Evolutionary conservation across 2,113 vertebrate genomes (phyloP).

Genomic region (Channa maculata): DNA sequence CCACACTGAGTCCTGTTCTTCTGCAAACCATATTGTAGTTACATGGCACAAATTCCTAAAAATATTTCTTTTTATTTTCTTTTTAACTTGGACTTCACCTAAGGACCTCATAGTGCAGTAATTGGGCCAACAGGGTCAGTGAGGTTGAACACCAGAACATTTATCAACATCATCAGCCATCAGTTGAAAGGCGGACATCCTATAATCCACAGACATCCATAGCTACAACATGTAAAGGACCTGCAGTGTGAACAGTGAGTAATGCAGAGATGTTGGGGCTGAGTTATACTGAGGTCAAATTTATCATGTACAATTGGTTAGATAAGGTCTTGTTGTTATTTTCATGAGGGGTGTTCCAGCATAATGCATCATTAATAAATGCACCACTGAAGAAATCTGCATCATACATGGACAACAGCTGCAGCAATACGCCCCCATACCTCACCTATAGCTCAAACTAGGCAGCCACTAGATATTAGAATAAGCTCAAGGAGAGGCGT

Average conservation of each 20-base stretch:
- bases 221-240: neutral
- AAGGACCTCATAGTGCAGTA: neutral
- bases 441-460: constrained; percentile 60
- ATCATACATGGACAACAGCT: constrained; percentile 55
- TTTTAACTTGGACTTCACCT: neutral
- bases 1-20: no score
- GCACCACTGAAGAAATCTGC: constrained; percentile 7
- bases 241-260: neutral
- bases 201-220: no score
- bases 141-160: neutral
- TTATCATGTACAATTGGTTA: neutral
- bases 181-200: neutral
- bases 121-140: neutral
- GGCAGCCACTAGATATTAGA: constrained; percentile 74
- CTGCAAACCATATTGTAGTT: no score
- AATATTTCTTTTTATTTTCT: no score
- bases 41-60: no score
- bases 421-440: constrained; percentile 56
- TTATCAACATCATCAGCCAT: neutral
- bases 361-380: constrained; percentile 16
- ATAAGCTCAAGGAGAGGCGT: constrained; percentile 73
- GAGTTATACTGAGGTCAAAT: constrained; percentile 1
- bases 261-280: neutral
- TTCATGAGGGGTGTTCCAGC: constrained; percentile 2
- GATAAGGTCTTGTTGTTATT: neutral